phyloP scores from a whole-genome alignment of 1,140 invertebrate genomes.

The Kradibia gibbosae region DNA sequence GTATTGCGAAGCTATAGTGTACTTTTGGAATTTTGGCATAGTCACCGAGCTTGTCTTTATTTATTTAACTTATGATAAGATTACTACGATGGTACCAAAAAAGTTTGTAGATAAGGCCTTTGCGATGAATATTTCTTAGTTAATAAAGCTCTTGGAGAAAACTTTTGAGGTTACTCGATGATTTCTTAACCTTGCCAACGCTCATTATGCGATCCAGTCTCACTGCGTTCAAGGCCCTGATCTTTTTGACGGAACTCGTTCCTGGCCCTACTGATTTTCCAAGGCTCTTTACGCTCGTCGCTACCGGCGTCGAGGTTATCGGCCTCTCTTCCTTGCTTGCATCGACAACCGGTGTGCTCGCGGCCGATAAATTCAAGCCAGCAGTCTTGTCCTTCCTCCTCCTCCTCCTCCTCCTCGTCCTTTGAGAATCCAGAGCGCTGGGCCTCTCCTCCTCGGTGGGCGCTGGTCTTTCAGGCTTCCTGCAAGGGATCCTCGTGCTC shows the following conservation, averaged over 20 bases:
- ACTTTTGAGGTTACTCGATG: slow-evolving; percentile 29
- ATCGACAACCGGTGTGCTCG: slow-evolving; percentile 29
- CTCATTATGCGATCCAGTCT: slow-evolving; percentile 59
- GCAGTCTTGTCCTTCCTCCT: slow-evolving; percentile 62
- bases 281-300: slow-evolving; percentile 41
- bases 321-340: slow-evolving; percentile 18
- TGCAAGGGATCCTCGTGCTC: slow-evolving; percentile 55
- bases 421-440: slow-evolving; percentile 19
- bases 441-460: slow-evolving; percentile 9
- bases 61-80: slow-evolving; percentile 40
- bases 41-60: slow-evolving; percentile 46
- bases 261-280: slow-evolving; percentile 28
- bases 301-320: slow-evolving; percentile 27
- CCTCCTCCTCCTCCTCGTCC: slow-evolving; percentile 63
- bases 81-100: slow-evolving; percentile 41
- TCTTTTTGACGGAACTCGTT: slow-evolving; percentile 53
- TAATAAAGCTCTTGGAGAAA: slow-evolving; percentile 52
- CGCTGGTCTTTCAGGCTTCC: slow-evolving; percentile 58
- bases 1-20: slow-evolving; percentile 26
- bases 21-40: slow-evolving; percentile 46
- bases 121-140: slow-evolving; percentile 43
- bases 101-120: slow-evolving; percentile 40
- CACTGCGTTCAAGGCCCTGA: slow-evolving; percentile 57
- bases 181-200: slow-evolving; percentile 16
- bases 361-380: slow-evolving; percentile 61